Percentiles rank a stretch among this genome's conserved stretches.
Conservation (phyloP, 2,113 vertebrate species). For the Hipposideros armiger region DNA sequence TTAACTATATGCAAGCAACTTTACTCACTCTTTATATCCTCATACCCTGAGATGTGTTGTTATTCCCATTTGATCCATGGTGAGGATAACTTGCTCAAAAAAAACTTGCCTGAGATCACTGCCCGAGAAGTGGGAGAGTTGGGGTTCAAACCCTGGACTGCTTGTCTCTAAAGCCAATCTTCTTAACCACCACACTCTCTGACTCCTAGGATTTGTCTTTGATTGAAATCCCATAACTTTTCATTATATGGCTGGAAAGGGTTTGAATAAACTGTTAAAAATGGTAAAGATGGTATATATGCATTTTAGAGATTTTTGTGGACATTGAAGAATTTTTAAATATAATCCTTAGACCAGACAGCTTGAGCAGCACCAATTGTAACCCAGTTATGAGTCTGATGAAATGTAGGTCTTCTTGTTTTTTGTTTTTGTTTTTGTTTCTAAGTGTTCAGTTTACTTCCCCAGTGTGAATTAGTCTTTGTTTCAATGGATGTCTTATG, state of each 20-base stretch:
- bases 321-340: conserved; percentile 61
- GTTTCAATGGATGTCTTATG: background rate
- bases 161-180: conserved; percentile 6
- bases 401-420: background rate
- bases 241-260: conserved; percentile 63
- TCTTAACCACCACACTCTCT: conserved; percentile 22
- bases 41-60: background rate
- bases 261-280: conserved; percentile 62
- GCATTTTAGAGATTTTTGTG: conserved; percentile 75
- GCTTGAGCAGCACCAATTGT: conserved; percentile 29
- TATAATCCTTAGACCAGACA: conserved; percentile 26
- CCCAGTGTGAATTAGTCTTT: background rate
- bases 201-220: conserved; percentile 53
- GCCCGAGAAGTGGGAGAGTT: background rate
- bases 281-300: conserved; percentile 54
- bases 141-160: conserved; percentile 30
- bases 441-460: background rate
- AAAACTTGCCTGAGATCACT: background rate
- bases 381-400: background rate
- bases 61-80: background rate
- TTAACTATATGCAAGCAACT: background rate
- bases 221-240: conserved; percentile 64
- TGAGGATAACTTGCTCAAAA: background rate
- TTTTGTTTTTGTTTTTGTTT: conserved; percentile 13
- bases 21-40: background rate